Evolutionary conservation across 2,888 invertebrate genomes (phyloP).

Genomic region (Pachydiplax longipennis): DNA sequence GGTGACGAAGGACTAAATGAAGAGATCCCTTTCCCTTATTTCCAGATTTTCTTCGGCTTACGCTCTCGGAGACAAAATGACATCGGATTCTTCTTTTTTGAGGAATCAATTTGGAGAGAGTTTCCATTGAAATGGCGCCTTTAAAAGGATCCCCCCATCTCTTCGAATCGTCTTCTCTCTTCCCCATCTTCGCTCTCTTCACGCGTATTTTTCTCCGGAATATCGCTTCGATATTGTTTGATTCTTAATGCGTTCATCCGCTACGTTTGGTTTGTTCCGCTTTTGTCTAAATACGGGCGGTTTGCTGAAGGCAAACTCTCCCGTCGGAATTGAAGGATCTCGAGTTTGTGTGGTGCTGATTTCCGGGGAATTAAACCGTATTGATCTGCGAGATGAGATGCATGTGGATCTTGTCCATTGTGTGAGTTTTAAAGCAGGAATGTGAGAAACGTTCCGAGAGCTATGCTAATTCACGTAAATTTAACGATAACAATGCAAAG

Average conservation of each 20-base stretch:
- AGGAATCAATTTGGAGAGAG: neutral
- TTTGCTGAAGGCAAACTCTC: neutral
- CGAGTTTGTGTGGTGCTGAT: too few species aligned
- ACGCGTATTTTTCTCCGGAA: neutral
- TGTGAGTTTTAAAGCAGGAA: too few species aligned
- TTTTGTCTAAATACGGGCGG: neutral
- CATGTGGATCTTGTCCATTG: too few species aligned
- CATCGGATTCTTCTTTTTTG: neutral
- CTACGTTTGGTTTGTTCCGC: neutral
- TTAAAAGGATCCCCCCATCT: neutral
- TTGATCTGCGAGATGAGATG: too few species aligned
- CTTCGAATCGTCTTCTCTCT: neutral
- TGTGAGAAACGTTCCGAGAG: too few species aligned
- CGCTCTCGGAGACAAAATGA: neutral
- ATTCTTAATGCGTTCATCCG: neutral
- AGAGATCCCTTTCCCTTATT: neutral
- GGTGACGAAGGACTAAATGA: constrained; percentile 40
- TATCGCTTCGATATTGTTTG: neutral
- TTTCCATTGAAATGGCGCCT: neutral
- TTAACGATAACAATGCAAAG: too few species aligned
- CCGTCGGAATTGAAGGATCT: too few species aligned
- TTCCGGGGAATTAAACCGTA: too few species aligned
- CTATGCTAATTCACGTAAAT: too few species aligned
- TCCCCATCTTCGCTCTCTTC: neutral
- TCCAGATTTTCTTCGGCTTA: neutral